Percentiles rank a stretch among this genome's conserved stretches.
phyloP scores from a whole-genome alignment of 2,113 vertebrate genomes.

The Alosa alosa region DNA sequence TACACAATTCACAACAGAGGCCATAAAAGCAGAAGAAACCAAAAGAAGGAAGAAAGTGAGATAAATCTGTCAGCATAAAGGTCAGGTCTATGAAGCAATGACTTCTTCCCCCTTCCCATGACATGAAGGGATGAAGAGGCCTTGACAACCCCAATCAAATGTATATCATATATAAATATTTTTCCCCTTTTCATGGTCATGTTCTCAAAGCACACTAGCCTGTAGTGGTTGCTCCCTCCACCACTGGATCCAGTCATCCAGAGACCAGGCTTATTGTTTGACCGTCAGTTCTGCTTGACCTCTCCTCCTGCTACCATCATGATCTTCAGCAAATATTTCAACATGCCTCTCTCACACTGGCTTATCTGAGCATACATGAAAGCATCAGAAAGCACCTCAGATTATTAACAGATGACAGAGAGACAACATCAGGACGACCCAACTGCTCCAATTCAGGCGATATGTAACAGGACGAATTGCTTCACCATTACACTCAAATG shows the following conservation, averaged over 20 bases:
- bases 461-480: too few relatives aligned
- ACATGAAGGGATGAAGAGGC: background rate
- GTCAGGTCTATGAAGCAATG: background rate
- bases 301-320: background rate
- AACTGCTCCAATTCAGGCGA: background rate
- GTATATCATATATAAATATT: too few relatives aligned
- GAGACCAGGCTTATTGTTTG: background rate
- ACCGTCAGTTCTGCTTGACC: too few relatives aligned
- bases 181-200: too few relatives aligned
- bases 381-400: too few relatives aligned
- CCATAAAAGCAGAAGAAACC: slow-evolving; percentile 3
- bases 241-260: background rate
- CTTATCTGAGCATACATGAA: too few relatives aligned
- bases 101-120: background rate
- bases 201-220: too few relatives aligned
- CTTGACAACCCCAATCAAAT: background rate
- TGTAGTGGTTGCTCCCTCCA: background rate
- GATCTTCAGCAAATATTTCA: background rate
- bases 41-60: background rate
- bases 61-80: background rate
- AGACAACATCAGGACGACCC: background rate
- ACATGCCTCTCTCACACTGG: too few relatives aligned
- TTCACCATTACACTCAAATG: too few relatives aligned
- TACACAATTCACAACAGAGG: background rate
- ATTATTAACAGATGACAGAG: too few relatives aligned